Percentiles rank a stretch among this genome's conserved stretches.
phyloP scores from a whole-genome alignment of 2,797 vertebrate genomes.

The Myotis planiceps region DNA sequence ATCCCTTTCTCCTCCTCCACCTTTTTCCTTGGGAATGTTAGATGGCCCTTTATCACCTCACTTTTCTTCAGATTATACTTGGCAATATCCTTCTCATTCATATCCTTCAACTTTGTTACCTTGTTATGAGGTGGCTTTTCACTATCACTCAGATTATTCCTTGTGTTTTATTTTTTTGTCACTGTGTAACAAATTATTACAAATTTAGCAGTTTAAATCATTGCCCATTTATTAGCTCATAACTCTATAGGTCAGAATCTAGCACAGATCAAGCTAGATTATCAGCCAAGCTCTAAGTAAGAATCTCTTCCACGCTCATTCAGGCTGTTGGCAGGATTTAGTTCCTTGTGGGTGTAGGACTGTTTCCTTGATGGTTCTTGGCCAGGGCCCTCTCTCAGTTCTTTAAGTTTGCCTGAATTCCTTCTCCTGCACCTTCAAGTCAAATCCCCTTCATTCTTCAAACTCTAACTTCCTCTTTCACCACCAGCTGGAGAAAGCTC shows the following conservation, averaged over 20 bases:
- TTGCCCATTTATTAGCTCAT: neutral
- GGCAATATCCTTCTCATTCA: conserved; percentile 89
- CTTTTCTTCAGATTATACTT: conserved; percentile 90
- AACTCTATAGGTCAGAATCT: neutral
- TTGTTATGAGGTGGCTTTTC: conserved; percentile 89
- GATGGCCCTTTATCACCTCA: conserved; percentile 84
- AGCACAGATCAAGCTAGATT: neutral
- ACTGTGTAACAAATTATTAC: neutral
- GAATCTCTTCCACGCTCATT: neutral
- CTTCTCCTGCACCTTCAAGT: neutral
- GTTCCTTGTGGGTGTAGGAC: neutral
- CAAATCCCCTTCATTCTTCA: neutral
- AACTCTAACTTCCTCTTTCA: neutral
- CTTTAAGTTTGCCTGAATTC: neutral
- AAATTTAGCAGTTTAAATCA: neutral
- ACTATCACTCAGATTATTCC: conserved; percentile 87
- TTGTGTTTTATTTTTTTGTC: neutral
- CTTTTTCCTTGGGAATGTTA: conserved; percentile 83
- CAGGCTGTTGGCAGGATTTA: neutral
- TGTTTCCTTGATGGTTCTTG: neutral
- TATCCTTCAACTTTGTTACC: conserved; percentile 90
- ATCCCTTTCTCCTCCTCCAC: conserved; percentile 87
- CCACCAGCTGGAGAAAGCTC: neutral
- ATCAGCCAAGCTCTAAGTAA: neutral
- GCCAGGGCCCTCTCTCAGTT: neutral